Conservation (phyloP, 2,888 invertebrate genomes). For the Mellilla xanthometata region DNA sequence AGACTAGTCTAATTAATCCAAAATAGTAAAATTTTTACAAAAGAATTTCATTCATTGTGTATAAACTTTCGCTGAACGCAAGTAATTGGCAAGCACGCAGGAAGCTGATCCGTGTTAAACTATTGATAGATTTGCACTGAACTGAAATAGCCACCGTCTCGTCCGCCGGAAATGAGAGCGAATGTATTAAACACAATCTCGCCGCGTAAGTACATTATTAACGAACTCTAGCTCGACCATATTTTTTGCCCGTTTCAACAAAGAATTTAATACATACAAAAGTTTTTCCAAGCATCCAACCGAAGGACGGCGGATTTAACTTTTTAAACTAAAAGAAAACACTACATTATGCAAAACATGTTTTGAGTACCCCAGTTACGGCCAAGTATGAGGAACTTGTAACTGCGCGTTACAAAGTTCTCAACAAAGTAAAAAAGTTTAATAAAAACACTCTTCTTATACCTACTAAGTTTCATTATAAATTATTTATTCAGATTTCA, state of each 20-base stretch:
- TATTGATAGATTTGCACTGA: conserved; percentile 23
- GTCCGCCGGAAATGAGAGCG: conserved; percentile 26
- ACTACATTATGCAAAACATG: conserved; percentile 1
- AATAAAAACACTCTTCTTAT: too few species aligned
- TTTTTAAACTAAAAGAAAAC: conserved; percentile 2
- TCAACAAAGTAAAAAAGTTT: too few species aligned
- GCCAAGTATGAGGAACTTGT: background rate
- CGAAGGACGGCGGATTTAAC: background rate
- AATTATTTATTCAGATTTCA: too few species aligned
- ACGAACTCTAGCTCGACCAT: conserved; percentile 6
- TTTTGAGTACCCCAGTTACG: conserved; percentile 4
- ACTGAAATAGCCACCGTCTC: conserved; percentile 22
- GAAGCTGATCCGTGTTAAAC: conserved; percentile 14
- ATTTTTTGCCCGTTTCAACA: conserved; percentile 3
- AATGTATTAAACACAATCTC: conserved; percentile 15
- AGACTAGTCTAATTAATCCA: too few species aligned
- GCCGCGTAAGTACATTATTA: conserved; percentile 19
- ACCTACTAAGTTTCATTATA: too few species aligned
- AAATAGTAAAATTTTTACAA: too few species aligned
- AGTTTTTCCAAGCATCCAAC: background rate
- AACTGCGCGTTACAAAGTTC: too few species aligned
- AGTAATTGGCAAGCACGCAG: conserved; percentile 5
- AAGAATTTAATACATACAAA: conserved; percentile 5
- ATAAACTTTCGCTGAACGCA: background rate
- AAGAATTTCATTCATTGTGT: too few species aligned